Evolutionary conservation across 2,888 invertebrate genomes (phyloP), one percentile per base, ranked within the genome.

Genomic region (Phengaris arion): DNA sequence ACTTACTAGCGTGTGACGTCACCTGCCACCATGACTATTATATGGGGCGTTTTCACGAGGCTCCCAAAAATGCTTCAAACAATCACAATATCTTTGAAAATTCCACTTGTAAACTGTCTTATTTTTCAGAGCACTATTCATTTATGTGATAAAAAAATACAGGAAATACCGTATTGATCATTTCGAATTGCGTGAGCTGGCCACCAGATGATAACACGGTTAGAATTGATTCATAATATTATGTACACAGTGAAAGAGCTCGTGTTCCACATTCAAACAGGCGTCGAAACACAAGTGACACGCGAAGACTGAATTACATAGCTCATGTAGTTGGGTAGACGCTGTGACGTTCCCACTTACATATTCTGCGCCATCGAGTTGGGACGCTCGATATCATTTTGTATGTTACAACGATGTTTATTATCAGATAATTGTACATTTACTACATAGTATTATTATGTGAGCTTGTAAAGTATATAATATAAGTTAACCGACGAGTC

Each of bases 391-490:
- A 46, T 8, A 6, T 35, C 64, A 6, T 64, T 45, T 3, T 64
- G 10, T 64, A 6, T 6, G 35, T 6, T 64, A 64, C 1, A 10
- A 12, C 35, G 45, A 45, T 45, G 64, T 45, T 35, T 64, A 35
- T 45, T 35, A 45, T 45, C 45, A 59, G 22, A 22, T 64, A 64
- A 64, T 64, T 64, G 64, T 64, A 64, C 12, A 64, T 64, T 64
- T 45, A 6, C 35, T 52, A 4, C 4, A 78, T 77, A 78, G 78
- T 78, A 78, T 78, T 78, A 78, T 76, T 74, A 76, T 74, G 64
- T 75, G 70, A 57, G 75, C 15, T 15, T 75, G 69, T 69, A 75
- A 1, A 35, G 35, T 35, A 35, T 35, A 35, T 35, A 35, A 35
- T 35, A 4, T 35, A 35, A 35, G 35, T 35, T 35, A 35, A 35